These are phyloP conservation scores for Calliphora vomitoria DNA, from an alignment of 2,888 invertebrate species.

Conservation along the genomic window DNA sequence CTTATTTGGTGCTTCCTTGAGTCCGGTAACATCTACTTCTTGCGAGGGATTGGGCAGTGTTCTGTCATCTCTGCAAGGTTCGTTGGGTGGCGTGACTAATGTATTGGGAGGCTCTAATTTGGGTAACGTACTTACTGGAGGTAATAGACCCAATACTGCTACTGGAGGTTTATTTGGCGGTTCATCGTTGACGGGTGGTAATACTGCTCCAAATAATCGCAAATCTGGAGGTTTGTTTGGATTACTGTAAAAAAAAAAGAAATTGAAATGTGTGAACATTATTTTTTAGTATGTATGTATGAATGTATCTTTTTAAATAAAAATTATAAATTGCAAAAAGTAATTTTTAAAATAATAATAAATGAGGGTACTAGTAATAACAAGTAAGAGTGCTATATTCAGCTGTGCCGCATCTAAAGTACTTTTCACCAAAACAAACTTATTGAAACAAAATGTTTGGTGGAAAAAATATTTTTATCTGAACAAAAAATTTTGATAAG, in stretches of 20 bases:
- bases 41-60: constrained; percentile 79
- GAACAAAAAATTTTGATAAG: too few species aligned
- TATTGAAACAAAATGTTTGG: too few species aligned
- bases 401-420: too few species aligned
- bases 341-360: too few species aligned
- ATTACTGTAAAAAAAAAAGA: not conserved
- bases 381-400: too few species aligned
- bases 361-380: too few species aligned
- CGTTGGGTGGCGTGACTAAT: constrained; percentile 76
- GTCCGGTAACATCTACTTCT: constrained; percentile 79
- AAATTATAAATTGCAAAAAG: too few species aligned
- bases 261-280: not conserved
- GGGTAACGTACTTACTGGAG: constrained; percentile 32
- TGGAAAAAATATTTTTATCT: too few species aligned
- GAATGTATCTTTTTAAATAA: not conserved
- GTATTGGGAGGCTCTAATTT: constrained; percentile 61
- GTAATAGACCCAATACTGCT: not conserved
- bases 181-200: constrained; percentile 1
- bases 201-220: constrained; percentile 6
- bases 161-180: constrained; percentile 53
- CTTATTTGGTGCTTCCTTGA: constrained; percentile 80
- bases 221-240: constrained; percentile 55
- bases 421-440: too few species aligned
- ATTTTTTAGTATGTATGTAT: not conserved
- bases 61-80: constrained; percentile 74